These are phyloP conservation scores for Saturnia pavonia DNA, from an alignment of 2,888 invertebrate genomes.

Conservation along the genomic window DNA sequence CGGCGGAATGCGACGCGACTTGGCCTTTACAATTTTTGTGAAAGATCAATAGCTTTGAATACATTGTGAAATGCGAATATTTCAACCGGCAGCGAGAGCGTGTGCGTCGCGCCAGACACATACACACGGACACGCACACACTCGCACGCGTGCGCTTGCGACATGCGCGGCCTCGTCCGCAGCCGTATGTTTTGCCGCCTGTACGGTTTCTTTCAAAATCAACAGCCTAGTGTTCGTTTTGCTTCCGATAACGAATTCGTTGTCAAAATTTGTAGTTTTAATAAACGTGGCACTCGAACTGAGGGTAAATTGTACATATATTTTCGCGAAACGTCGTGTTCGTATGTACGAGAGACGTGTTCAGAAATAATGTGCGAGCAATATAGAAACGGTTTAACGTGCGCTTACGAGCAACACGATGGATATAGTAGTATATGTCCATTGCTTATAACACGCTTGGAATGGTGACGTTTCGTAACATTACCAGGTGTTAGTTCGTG, in stretches of 20 bases:
- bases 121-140: background rate
- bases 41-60: slow-evolving; percentile 18
- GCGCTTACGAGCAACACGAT: background rate
- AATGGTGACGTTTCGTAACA: background rate
- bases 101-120: no score
- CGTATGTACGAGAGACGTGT: background rate
- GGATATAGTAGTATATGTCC: background rate
- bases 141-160: background rate
- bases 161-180: slow-evolving; percentile 4
- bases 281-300: no score
- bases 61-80: slow-evolving; percentile 8
- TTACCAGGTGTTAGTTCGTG: background rate
- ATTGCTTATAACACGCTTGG: background rate
- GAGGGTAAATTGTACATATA: no score
- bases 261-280: no score
- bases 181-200: background rate
- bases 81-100: slow-evolving; percentile 9
- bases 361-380: background rate
- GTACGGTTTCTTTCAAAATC: no score
- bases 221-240: no score
- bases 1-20: slow-evolving; percentile 10
- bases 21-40: slow-evolving; percentile 21
- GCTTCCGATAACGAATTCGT: no score
- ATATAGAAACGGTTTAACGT: background rate
- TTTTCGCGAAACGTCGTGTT: no score